phyloP scores from a whole-genome alignment of 2,797 vertebrate species.

The Gila robusta region DNA sequence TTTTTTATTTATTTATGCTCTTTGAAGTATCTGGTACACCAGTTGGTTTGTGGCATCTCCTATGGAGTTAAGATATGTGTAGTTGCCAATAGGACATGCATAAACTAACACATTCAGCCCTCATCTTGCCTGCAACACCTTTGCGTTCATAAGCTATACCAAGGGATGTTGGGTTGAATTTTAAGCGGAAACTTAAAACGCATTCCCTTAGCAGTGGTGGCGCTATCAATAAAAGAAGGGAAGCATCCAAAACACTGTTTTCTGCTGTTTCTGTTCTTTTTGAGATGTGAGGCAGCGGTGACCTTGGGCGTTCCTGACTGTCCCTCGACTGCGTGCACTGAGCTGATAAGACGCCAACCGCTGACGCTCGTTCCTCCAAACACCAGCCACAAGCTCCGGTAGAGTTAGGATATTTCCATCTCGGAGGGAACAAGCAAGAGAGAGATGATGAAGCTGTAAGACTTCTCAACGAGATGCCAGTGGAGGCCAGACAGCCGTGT shows the following conservation, averaged over 20 bases:
- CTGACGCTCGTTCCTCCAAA: conserved; percentile 41
- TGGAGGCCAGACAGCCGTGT: conserved; percentile 37
- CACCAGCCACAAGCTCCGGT: conserved; percentile 38
- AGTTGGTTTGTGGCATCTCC: background rate
- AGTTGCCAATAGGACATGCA: background rate
- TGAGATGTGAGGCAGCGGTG: conserved; percentile 36
- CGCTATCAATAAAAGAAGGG: conserved; percentile 16
- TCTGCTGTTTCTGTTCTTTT: conserved; percentile 29
- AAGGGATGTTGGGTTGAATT: background rate
- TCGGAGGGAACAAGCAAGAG: conserved; percentile 35
- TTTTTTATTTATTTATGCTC: background rate
- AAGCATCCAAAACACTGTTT: conserved; percentile 24
- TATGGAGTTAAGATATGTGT: background rate
- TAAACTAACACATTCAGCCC: background rate
- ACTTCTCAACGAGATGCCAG: conserved; percentile 33
- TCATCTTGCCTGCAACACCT: conserved; percentile 17
- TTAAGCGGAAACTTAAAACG: background rate
- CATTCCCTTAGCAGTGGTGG: background rate
- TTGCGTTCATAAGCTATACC: background rate
- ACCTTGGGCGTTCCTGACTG: conserved; percentile 56
- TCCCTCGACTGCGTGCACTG: conserved; percentile 53
- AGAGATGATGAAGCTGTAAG: conserved; percentile 57
- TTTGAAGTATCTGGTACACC: background rate
- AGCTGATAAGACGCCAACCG: conserved; percentile 59
- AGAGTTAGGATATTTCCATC: conserved; percentile 54